These are phyloP conservation scores for Halcyon smyrnensis DNA, from an alignment of 2,797 vertebrate species.

Conservation along the genomic window DNA sequence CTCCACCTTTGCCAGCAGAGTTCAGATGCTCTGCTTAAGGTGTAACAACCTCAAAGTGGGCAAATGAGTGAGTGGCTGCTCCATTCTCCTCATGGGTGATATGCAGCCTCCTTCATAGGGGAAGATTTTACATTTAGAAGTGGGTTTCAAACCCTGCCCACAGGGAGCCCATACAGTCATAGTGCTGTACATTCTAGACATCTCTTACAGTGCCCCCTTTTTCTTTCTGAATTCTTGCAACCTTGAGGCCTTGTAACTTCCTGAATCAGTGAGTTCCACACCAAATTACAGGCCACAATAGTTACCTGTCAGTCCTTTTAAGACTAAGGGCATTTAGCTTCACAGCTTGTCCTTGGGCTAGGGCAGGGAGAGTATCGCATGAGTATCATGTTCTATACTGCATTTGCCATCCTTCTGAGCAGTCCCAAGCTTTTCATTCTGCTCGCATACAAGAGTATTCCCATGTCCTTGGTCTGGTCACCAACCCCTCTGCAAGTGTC, in stretches of 20 bases:
- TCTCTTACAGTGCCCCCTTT: fast-evolving
- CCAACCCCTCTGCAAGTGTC: background rate
- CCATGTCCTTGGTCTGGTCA: background rate
- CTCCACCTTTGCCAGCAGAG: background rate
- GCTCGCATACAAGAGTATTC: background rate
- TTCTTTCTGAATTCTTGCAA: background rate
- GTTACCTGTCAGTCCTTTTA: background rate
- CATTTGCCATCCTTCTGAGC: background rate
- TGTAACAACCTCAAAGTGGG: background rate
- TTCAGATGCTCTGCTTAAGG: background rate
- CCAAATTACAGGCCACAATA: background rate
- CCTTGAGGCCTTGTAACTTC: background rate
- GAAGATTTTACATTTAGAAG: background rate
- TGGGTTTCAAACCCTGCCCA: background rate
- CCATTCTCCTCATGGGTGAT: background rate
- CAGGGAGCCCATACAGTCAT: background rate
- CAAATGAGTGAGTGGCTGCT: background rate
- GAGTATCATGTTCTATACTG: background rate
- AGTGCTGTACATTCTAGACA: background rate
- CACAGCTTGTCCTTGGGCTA: background rate
- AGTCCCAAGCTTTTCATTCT: background rate
- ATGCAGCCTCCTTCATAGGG: background rate
- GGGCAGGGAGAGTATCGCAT: background rate
- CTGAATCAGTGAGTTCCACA: background rate
- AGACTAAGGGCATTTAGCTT: background rate